Conservation (phyloP, 2,797 vertebrate species). For the Varecia variegata region DNA sequence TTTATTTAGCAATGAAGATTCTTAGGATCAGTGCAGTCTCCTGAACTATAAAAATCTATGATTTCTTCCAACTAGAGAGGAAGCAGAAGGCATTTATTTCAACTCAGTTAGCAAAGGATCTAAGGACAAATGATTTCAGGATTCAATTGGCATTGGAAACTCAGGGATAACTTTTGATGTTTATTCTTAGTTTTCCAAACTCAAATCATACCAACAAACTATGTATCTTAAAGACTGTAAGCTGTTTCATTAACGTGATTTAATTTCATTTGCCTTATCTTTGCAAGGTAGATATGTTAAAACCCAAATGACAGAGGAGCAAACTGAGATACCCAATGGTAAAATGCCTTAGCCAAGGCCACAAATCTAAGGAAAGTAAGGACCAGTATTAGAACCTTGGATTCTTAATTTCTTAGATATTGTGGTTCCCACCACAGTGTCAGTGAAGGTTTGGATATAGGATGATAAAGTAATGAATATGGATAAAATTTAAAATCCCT, state of each 20-base stretch:
- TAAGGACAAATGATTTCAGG: neutral
- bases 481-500: constrained; percentile 24
- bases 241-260: neutral
- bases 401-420: constrained; percentile 27
- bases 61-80: neutral
- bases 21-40: neutral
- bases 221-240: neutral
- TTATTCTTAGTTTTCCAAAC: neutral
- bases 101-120: neutral
- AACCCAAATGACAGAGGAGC: neutral
- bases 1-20: neutral
- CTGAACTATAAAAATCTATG: neutral
- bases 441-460: constrained; percentile 42
- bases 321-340: neutral
- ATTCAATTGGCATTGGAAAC: neutral
- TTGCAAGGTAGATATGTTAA: neutral
- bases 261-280: constrained; percentile 33
- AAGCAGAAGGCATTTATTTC: neutral
- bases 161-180: neutral
- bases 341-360: neutral
- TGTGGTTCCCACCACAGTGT: constrained; percentile 19
- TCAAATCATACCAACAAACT: neutral
- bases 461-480: constrained; percentile 50
- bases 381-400: neutral
- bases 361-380: neutral